A percentile compares a stretch with the other conserved stretches of the same genome.
These are phyloP conservation scores for Polypedilum vanderplanki DNA, from an alignment of 1,140 invertebrate genomes.

Conservation along the genomic window DNA sequence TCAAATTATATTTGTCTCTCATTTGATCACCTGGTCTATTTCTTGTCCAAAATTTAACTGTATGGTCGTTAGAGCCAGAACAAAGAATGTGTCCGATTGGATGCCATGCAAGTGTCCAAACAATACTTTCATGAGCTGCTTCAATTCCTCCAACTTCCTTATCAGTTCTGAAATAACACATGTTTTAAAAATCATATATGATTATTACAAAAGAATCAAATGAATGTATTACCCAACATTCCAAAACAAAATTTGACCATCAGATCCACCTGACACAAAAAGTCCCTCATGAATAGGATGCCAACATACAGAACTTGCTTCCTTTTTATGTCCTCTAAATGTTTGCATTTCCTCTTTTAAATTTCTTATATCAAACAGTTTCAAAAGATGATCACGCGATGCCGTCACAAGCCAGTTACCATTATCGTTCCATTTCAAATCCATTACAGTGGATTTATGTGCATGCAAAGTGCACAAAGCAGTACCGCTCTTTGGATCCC, in stretches of 20 bases:
- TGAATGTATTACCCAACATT: constrained; percentile 73
- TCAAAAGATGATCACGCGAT: constrained; percentile 94
- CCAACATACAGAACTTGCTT: constrained; percentile 95
- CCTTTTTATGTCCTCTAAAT: constrained; percentile 97
- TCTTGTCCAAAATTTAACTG: constrained; percentile 98
- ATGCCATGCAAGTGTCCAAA: constrained; percentile 99
- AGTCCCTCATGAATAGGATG: constrained; percentile 94
- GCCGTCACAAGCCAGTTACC: constrained; percentile 99
- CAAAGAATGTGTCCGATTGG: constrained; percentile 97
- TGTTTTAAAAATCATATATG: constrained; percentile 28
- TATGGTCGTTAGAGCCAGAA: constrained; percentile 97
- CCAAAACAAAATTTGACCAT: constrained; percentile 98
- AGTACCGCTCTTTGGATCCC: constrained; percentile 95
- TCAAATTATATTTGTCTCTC: constrained; percentile 96
- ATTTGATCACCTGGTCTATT: constrained; percentile 97
- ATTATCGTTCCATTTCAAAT: constrained; percentile 98
- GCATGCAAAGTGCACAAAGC: constrained; percentile 87
- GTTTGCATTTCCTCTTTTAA: constrained; percentile 89
- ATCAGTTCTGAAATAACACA: constrained; percentile 62
- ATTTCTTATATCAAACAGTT: constrained; percentile 97
- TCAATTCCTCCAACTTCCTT: constrained; percentile 98
- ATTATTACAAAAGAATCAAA: constrained; percentile 1
- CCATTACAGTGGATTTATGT: constrained; percentile 99
- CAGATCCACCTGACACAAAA: constrained; percentile 94
- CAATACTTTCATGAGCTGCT: constrained; percentile 96